Evolutionary conservation across 2,113 vertebrate species (phyloP), one percentile per base, ranked within the genome.

Genomic region (Glaucidium brasilianum): DNA sequence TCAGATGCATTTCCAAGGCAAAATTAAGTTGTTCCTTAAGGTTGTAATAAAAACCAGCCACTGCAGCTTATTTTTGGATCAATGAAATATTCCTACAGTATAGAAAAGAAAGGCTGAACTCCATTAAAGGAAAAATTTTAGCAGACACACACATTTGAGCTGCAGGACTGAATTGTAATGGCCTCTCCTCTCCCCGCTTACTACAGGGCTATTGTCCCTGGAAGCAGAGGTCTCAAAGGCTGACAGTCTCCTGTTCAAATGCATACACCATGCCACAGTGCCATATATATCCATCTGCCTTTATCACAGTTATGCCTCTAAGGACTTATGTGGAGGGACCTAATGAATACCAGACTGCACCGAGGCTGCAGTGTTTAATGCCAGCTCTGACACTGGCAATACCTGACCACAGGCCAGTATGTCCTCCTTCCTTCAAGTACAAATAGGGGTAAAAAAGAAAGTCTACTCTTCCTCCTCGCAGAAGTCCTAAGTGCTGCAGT

Each of bases 11-110:
- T 94, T 77, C 52, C 49, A 78, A 80, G 73, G 69, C 32, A 94
- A 95, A 96, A 91, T 84, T 80, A 91, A 82, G 68, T 72, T 73
- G 43, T 67, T 89, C 60, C 80, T 89, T 77, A 81, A 62, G 59
- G 76, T 64, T 79, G 18, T 56, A 94, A 92, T 71, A 86, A 89
- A 83, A 89, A 10, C 1, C 41, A 63, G 16, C 14, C 73, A 86
- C 13, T 58, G 26, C 3, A 74, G 52, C n/a, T 94, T 84, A 75
- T 87, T 96, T 94, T 74, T 60, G 77, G 39, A 89, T 15, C 47
- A 71, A 62, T 88, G 88, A 55, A 83, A 85, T 89, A 59, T 92
- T 92, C 52, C 72, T 94, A 35, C 23, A 43, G 64, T 37, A 82
- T 15, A 45, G 69, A 90, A 66, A 87, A 74, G n/a, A 78, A 84